Base-by-base conservation (phyloP, 2,888 invertebrate genomes). In the Kryphioiulus occultus region DNA sequence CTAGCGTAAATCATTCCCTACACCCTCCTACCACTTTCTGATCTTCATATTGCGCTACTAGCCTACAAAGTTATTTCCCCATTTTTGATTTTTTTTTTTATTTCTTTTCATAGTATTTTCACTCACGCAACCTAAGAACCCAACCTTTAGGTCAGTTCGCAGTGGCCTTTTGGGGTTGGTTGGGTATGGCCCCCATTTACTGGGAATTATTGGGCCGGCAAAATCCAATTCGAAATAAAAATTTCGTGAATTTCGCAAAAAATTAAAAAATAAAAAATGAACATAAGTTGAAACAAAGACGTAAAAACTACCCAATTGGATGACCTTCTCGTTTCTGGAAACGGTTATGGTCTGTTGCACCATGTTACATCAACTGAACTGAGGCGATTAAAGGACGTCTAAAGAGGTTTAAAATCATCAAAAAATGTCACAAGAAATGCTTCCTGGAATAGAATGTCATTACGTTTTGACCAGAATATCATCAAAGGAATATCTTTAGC, bases 21-120 rank as follows among this genome's bases (percentile, higher is more conserved):
- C 12, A 12, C 26, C 68, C 68, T 68, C 68, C 26, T 68, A 68
- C 68, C 68, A 68, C 68, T 68, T 68, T 68, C 68, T 68, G 26
- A 68, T 68, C 68, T 68, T 68, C 68, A 68, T 68, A 68, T 68
- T 68, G 68, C 26, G 68, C 68, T 68, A 68, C 68, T 68, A 68
- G 68, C 68, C 68, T 68, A 68, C 68, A 68, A 68, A 68, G 68
- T 26, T 68, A 68, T 68, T 68, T 26, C 12, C 12, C 68, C 26
- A 26, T 68, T 68, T 68, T 26, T 26, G 26, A 12, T 12, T 68
- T 10, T 22, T 59, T 26, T 68, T 68, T 68, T 68, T 26, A 68
- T 68, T n/a, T n/a, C n/a, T n/a, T n/a, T n/a, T n/a, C n/a, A n/a
- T n/a, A 68, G 26, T 68, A 68, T 68, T 68, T 68, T 26, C 26